These are phyloP conservation scores for Agrotis exclamationis DNA, from an alignment of 2,888 invertebrate species.

Conservation along the genomic window DNA sequence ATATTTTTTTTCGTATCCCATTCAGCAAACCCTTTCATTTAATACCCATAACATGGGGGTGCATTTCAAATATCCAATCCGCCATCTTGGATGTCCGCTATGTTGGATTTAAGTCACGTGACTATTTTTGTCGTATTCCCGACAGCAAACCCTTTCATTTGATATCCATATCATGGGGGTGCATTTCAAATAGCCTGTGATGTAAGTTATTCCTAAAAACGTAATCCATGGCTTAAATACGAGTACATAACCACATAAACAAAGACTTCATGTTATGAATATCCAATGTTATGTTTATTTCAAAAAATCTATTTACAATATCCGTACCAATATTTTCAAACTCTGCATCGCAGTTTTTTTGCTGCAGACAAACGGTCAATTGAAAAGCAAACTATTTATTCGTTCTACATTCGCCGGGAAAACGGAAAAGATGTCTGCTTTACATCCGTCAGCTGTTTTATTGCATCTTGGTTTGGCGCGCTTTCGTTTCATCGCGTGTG, in stretches of 20 bases:
- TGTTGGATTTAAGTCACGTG: no score
- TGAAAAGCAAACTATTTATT: constrained; percentile 19
- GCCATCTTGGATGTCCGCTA: no score
- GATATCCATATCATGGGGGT: no score
- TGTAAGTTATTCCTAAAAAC: background rate
- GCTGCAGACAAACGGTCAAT: constrained; percentile 17
- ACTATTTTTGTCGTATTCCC: no score
- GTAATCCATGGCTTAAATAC: background rate
- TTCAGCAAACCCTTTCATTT: no score
- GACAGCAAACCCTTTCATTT: no score
- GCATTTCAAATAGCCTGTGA: no score
- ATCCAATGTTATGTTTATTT: background rate
- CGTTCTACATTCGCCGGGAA: constrained; percentile 13
- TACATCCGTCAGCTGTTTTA: constrained; percentile 20
- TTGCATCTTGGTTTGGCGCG: constrained; percentile 4
- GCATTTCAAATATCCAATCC: no score
- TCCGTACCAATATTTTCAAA: constrained; percentile 16
- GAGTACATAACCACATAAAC: background rate
- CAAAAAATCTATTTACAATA: background rate
- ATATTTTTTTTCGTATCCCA: no score
- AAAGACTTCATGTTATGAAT: background rate
- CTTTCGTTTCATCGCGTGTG: background rate
- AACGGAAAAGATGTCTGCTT: constrained; percentile 19
- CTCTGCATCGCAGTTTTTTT: constrained; percentile 1
- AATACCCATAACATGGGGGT: no score